Evolutionary conservation across 2,797 vertebrate genomes (phyloP).

Genomic region (Ataeniobius toweri): DNA sequence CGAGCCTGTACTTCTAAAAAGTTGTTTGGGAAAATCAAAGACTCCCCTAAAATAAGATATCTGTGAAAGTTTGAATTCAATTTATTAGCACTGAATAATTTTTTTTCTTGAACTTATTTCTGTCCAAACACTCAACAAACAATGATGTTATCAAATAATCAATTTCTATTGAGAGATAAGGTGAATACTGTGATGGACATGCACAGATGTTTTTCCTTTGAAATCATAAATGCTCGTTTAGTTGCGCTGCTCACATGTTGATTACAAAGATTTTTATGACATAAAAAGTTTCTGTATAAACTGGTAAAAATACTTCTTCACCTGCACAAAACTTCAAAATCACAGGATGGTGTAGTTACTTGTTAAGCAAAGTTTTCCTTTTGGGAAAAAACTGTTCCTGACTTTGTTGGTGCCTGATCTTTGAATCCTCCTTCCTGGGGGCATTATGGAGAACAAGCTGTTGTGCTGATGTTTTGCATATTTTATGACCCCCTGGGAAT

Average conservation of each 20-base stretch:
- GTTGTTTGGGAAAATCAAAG: not conserved
- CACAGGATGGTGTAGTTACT: not conserved
- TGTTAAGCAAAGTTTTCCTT: not conserved
- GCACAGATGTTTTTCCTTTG: not conserved
- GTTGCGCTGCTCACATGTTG: not conserved
- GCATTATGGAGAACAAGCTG: conserved; percentile 11
- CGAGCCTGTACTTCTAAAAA: not conserved
- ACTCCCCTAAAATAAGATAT: not conserved
- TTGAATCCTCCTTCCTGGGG: not conserved
- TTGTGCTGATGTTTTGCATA: conserved; percentile 13
- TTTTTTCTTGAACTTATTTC: not conserved
- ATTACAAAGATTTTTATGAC: not conserved
- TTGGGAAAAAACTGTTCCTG: accelerated
- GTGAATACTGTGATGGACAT: not conserved
- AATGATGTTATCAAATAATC: not conserved
- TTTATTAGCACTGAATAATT: not conserved
- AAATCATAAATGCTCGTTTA: not conserved
- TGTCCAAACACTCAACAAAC: not conserved
- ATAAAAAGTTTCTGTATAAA: not conserved
- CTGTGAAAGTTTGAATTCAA: not conserved
- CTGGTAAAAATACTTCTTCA: not conserved
- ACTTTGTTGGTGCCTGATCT: conserved; percentile 1
- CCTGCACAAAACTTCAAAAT: not conserved
- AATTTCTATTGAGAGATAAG: not conserved
- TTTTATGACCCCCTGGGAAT: conserved; percentile 5